Base-by-base conservation (phyloP, 2,888 invertebrate genomes). In the Euzophera pinguis region DNA sequence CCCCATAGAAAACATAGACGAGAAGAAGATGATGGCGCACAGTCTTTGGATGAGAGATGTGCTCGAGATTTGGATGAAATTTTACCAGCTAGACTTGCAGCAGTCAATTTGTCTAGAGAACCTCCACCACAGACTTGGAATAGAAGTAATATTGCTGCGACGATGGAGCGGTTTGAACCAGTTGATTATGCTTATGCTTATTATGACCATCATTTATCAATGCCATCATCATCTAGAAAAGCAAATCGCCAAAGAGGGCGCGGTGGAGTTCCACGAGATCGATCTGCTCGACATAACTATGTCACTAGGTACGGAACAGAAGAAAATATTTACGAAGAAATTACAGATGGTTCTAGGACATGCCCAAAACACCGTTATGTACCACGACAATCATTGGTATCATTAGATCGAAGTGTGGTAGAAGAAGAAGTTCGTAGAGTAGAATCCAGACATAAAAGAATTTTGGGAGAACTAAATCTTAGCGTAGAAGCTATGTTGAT, bases 401-500 rank as follows among this genome's bases (percentile, higher is more conserved):
- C 94, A 6, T 83, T 94, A 54, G 93, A 93, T 71, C 93, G 94
- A 73, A 93, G 93, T 67, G 92, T 95, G 53, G 94, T 96, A 35
- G 96, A 95, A 72, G 96, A 96, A 78, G 96, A 97, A 83, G 94
- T 96, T 52, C 93, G 95, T 50, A 91, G 95, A 61, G 96, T 97
- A 48, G 96, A 96, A 79, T 94, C 94, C 59, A 92, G 95, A 53
- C 97, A 97, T 83, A 93, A 94, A 67, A 91, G 95, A 73, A 95
- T 96, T 63, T 91, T 97, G 59, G 96, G 96, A 42, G 96, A 97
- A 81, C 88, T 97, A 55, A 97, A 97, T 90, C 92, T 97, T 56
- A 95, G 96, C 65, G 95, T 95, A 42, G 97, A 97, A 85, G 96
- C 96, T 43, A 96, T 97, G 96, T 84, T 97, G 61, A 97, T 97